Evolutionary conservation across 53 echinoderm and acorn worm genomes (phyloP).

Genomic region (Patiria pectinifera): DNA sequence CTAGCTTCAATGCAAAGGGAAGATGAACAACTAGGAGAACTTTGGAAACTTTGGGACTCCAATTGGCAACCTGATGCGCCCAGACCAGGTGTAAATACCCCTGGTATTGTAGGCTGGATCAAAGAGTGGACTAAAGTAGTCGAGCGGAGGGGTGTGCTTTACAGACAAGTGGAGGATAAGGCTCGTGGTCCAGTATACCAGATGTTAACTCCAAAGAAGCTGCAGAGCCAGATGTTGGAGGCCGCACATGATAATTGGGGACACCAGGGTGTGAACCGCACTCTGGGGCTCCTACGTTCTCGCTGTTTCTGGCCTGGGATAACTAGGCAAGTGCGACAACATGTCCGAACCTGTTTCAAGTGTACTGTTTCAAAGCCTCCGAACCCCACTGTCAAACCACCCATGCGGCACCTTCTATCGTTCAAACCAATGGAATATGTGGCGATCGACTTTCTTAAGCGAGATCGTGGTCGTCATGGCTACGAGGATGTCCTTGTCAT

Average conservation of each 20-base stretch:
- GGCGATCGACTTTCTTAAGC: too few relatives aligned
- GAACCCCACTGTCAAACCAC: too few relatives aligned
- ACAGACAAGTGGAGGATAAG: background rate
- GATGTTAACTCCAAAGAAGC: conserved; percentile 31
- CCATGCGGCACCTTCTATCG: too few relatives aligned
- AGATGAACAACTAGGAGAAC: background rate
- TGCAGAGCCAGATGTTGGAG: conserved; percentile 20
- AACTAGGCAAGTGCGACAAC: conserved; percentile 2
- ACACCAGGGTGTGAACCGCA: conserved; percentile 62
- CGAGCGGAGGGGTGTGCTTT: conserved; percentile 49
- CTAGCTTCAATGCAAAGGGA: background rate
- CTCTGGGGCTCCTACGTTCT: conserved; percentile 35
- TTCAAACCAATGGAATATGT: too few relatives aligned
- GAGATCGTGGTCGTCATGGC: too few relatives aligned
- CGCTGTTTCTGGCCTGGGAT: conserved; percentile 72
- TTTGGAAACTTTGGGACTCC: background rate
- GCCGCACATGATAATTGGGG: conserved; percentile 30
- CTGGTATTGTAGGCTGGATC: conserved; percentile 19
- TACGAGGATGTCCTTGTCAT: too few relatives aligned
- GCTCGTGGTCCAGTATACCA: conserved; percentile 2
- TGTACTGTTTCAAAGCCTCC: too few relatives aligned
- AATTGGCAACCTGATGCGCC: too few relatives aligned
- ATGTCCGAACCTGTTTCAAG: too few relatives aligned
- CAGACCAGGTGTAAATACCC: too few relatives aligned
- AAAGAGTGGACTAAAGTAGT: conserved; percentile 14